Percentiles rank a stretch among this genome's conserved stretches.
Evolutionary conservation across 2,113 vertebrate genomes (phyloP).

Genomic region (Pseudopipra pipra): DNA sequence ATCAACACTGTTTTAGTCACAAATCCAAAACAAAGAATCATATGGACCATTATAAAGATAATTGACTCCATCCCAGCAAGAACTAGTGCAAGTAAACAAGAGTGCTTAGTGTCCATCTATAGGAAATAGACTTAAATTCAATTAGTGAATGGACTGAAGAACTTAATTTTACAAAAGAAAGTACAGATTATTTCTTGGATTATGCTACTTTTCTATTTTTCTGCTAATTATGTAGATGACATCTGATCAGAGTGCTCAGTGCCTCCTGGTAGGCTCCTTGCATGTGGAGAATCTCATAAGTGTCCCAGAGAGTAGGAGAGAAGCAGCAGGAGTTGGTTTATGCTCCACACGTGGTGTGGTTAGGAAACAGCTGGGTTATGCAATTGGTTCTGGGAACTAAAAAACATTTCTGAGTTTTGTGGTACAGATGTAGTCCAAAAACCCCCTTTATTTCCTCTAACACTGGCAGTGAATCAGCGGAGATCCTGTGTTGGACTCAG

Average conservation of each 20-base stretch:
- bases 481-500: neutral
- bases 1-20: neutral
- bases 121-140: neutral
- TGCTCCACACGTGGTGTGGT: neutral
- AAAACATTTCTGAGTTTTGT: neutral
- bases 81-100: neutral
- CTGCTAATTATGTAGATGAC: neutral
- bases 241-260: neutral
- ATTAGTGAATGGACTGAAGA: neutral
- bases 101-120: neutral
- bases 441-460: accelerated
- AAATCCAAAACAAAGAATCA: neutral
- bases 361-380: neutral
- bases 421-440: neutral
- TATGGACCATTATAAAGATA: neutral
- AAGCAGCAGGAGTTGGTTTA: neutral
- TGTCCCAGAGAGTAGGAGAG: neutral
- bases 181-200: neutral
- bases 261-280: neutral
- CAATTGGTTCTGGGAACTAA: neutral
- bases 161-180: neutral
- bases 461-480: neutral
- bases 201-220: neutral
- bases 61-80: neutral
- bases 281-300: neutral